phyloP scores from a whole-genome alignment of 1,140 invertebrate species.

The Trachymyrmex septentrionalis region DNA sequence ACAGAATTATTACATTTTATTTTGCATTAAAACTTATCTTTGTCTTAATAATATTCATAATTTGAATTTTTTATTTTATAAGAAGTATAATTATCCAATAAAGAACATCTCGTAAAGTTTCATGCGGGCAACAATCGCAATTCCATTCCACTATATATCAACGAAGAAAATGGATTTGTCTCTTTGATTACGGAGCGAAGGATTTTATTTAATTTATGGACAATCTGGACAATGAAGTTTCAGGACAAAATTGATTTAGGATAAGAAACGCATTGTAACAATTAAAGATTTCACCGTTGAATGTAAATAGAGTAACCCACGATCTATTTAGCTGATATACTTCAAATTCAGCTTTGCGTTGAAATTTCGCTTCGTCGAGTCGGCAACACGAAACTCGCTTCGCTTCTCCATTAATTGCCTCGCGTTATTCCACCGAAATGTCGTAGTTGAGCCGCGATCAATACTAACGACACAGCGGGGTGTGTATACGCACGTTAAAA shows the following conservation, averaged over 20 bases:
- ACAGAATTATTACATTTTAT: conserved; percentile 9
- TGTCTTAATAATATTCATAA: neutral
- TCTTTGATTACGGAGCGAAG: neutral
- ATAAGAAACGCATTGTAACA: neutral
- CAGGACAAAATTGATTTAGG: neutral
- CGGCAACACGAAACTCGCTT: conserved; percentile 13
- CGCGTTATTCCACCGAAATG: conserved; percentile 48
- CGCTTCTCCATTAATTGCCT: conserved; percentile 40
- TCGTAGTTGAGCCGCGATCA: conserved; percentile 38
- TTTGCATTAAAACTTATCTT: neutral
- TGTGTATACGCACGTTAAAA: conserved; percentile 40
- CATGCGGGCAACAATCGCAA: conserved; percentile 3
- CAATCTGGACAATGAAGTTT: neutral
- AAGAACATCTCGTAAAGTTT: neutral
- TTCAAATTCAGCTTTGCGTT: neutral
- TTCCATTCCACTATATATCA: neutral
- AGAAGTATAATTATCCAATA: neutral
- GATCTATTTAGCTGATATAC: conserved; percentile 30
- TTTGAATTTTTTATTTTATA: neutral
- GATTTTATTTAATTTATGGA: neutral
- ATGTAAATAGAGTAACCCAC: neutral
- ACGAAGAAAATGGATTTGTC: neutral
- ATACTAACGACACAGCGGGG: conserved; percentile 36
- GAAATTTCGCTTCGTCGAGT: conserved; percentile 30
- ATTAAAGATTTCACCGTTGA: conserved; percentile 10